A percentile compares a stretch with the other conserved stretches of the same genome.
Evolutionary conservation across 2,888 invertebrate genomes (phyloP).

Genomic region (Parapristionchus giblindavisi): DNA sequence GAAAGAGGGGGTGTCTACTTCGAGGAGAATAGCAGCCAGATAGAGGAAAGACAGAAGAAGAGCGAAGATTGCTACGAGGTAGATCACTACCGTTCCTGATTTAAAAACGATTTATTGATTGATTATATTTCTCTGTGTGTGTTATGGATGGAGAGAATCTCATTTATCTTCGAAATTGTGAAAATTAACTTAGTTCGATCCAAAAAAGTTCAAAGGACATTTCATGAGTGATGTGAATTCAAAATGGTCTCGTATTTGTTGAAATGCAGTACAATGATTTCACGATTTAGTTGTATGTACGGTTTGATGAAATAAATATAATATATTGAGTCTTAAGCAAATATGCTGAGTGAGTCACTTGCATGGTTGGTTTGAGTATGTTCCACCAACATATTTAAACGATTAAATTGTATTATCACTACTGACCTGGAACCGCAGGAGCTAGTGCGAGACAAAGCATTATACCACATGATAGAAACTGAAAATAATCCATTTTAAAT

Average conservation of each 20-base stretch:
- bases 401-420: too few relatives aligned
- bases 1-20: conserved; percentile 30
- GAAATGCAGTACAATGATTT: too few relatives aligned
- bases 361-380: too few relatives aligned
- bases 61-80: conserved; percentile 18
- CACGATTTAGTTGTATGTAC: too few relatives aligned
- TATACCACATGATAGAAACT: conserved; percentile 29
- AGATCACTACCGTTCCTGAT: conserved; percentile 26
- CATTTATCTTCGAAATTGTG: too few relatives aligned
- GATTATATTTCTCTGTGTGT: too few relatives aligned
- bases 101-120: not conserved
- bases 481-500: not conserved
- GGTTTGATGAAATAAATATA: not conserved
- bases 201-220: too few relatives aligned
- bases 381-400: too few relatives aligned
- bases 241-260: too few relatives aligned
- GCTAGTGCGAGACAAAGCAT: conserved; percentile 23
- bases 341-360: not conserved
- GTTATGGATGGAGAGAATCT: too few relatives aligned
- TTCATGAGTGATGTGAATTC: too few relatives aligned
- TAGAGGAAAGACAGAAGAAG: conserved; percentile 22
- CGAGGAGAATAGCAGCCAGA: conserved; percentile 13
- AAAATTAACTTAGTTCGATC: too few relatives aligned
- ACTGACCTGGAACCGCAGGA: not conserved
- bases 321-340: not conserved